phyloP scores from a whole-genome alignment of 2,113 vertebrate species.

The Mus musculus region DNA sequence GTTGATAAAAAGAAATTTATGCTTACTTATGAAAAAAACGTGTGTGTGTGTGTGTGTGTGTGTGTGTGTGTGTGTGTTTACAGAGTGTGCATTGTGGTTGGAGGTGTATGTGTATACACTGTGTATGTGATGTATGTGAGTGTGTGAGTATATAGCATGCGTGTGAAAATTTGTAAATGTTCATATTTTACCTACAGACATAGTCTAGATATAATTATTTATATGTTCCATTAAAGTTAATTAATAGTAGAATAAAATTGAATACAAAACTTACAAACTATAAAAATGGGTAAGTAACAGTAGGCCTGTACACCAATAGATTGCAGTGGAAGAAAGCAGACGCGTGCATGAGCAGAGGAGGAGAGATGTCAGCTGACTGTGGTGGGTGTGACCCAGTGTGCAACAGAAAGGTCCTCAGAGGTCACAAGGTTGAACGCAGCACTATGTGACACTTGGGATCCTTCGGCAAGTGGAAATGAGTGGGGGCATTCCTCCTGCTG shows the following conservation, averaged over 20 bases:
- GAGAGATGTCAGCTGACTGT: neutral
- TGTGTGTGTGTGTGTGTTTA: neutral
- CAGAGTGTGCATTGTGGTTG: neutral
- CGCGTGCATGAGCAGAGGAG: neutral
- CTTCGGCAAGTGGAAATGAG: neutral
- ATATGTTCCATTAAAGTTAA: neutral
- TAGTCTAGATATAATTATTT: neutral
- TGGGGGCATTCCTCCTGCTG: neutral
- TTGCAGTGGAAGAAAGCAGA: neutral
- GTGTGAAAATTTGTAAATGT: neutral
- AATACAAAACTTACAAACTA: conserved; percentile 34
- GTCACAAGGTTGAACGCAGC: neutral
- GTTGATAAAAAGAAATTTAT: conserved; percentile 23
- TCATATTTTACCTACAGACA: conserved; percentile 16
- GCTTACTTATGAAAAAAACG: neutral
- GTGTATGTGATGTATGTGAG: neutral
- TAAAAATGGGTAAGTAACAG: neutral
- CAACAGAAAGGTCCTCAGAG: neutral
- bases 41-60: neutral
- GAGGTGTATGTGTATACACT: neutral
- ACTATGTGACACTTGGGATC: neutral
- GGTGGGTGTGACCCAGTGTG: neutral
- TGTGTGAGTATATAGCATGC: neutral
- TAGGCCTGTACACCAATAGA: neutral
- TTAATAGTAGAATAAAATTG: conserved; percentile 12